Evolutionary conservation across 2,888 invertebrate species (phyloP), one percentile per base, ranked within the genome.

Genomic region (Tenthredo notha): DNA sequence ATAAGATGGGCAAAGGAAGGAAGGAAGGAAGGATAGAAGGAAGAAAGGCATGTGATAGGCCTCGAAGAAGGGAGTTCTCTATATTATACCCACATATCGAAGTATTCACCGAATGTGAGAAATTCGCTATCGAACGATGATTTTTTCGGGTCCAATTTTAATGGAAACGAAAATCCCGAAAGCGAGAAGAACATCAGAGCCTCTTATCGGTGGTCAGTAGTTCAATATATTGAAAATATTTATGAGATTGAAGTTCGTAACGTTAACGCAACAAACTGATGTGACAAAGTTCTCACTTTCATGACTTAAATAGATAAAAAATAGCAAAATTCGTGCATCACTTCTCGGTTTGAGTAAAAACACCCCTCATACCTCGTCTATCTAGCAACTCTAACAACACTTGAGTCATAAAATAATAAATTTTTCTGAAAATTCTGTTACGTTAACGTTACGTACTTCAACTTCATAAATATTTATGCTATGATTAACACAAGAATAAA

Each of bases 21-120:
- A 70, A 29, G 18, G 70, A 37, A 70, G 74, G 67, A 40, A 43
- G 67, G 33, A 70, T 12, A 5, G 33, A 67, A 67, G 67, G 67
- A 74, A n/a, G 43, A 25, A 74, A 21, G 37, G 25, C n/a, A 43
- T 21, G 18, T 9, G 43, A 21, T n/a, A 40, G 40, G 72, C 1
- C 15, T 5, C 40, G 21, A 74, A 67, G 18, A 47, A 29, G 25
- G 15, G 40, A 75, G 77, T 15, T 54, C 6, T 77, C 4, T 77
- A 77, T 29, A 77, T 77, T 33, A 50, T 54, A 77, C 37, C 67
- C 21, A 77, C n/a, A 29, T 21, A 72, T 43, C n/a, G 43, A 54
- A 77, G 77, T 54, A 54, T 77, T 77, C 54, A 77, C 77, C 50
- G 54, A 77, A 77, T 29, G 77, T 77, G 54, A 54, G 54, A 54